Evolutionary conservation across 2,888 invertebrate genomes (phyloP).

Genomic region (Cataglyphis albicans): DNA sequence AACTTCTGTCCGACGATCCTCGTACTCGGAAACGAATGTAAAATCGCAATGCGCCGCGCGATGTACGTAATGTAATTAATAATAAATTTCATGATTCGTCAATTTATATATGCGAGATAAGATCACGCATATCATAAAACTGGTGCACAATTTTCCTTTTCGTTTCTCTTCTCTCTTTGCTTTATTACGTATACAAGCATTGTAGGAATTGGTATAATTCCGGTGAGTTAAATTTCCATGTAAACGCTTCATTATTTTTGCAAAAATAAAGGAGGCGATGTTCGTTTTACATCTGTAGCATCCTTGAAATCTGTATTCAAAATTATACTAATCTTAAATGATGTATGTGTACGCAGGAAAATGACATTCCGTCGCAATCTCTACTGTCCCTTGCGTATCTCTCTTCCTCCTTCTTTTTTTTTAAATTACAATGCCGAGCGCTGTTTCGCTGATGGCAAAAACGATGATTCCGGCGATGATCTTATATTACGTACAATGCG

Average conservation of each 20-base stretch:
- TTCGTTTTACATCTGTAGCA: neutral
- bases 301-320: neutral
- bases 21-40: conserved; percentile 35
- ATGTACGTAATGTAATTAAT: conserved; percentile 16
- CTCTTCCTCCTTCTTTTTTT: conserved; percentile 40
- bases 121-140: conserved; percentile 10
- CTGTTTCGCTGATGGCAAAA: conserved; percentile 47
- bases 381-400: neutral
- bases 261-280: neutral
- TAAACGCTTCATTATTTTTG: neutral
- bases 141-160: conserved; percentile 19
- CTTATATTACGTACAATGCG: conserved; percentile 54
- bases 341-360: conserved; percentile 14
- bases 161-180: neutral
- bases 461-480: conserved; percentile 41
- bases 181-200: conserved; percentile 4
- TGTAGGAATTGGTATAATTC: conserved; percentile 15
- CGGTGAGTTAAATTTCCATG: neutral
- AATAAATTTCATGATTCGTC: neutral
- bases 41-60: conserved; percentile 1
- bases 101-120: neutral
- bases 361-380: conserved; percentile 31
- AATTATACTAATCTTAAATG: conserved; percentile 9
- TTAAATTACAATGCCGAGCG: conserved; percentile 21
- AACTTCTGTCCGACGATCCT: conserved; percentile 25